phyloP scores from a whole-genome alignment of 2,888 invertebrate genomes.

The Melanargia galathea region DNA sequence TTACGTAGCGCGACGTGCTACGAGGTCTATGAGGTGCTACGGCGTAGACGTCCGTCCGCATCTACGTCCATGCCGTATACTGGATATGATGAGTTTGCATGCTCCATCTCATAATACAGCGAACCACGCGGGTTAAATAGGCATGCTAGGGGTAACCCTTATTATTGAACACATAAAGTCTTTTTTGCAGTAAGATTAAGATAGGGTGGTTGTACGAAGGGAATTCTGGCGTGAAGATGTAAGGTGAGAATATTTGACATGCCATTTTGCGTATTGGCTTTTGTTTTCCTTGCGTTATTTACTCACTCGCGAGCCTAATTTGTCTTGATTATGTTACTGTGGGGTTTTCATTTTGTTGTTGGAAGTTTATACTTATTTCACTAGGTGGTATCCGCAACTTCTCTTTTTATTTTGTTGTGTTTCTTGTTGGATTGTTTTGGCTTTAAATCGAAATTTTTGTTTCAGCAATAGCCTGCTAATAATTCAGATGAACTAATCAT shows the following conservation, averaged over 20 bases:
- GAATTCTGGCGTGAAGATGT: conserved; percentile 33
- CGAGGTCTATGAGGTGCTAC: conserved; percentile 43
- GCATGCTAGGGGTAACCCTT: conserved; percentile 10
- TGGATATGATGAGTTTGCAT: conserved; percentile 45
- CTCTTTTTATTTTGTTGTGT: background rate
- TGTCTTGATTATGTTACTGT: conserved; percentile 22
- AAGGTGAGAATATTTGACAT: conserved; percentile 33
- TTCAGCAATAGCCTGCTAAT: no score
- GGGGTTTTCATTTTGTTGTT: background rate
- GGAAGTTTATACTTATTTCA: background rate
- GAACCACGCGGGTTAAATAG: conserved; percentile 4
- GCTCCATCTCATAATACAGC: conserved; percentile 30
- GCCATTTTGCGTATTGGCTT: conserved; percentile 31
- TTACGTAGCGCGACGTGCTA: conserved; percentile 30
- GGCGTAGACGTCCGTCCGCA: conserved; percentile 61
- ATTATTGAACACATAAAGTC: conserved; percentile 18
- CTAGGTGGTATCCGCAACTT: background rate
- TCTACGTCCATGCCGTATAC: conserved; percentile 54
- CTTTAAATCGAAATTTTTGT: no score
- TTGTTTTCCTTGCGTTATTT: conserved; percentile 30
- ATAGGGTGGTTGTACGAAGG: conserved; percentile 11
- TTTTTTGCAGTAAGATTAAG: conserved; percentile 6
- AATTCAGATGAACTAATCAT: no score
- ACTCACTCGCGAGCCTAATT: conserved; percentile 20
- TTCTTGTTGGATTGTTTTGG: no score